These are phyloP conservation scores for Zosterops hypoxanthus DNA, from an alignment of 2,113 vertebrate genomes.

Conservation along the genomic window DNA sequence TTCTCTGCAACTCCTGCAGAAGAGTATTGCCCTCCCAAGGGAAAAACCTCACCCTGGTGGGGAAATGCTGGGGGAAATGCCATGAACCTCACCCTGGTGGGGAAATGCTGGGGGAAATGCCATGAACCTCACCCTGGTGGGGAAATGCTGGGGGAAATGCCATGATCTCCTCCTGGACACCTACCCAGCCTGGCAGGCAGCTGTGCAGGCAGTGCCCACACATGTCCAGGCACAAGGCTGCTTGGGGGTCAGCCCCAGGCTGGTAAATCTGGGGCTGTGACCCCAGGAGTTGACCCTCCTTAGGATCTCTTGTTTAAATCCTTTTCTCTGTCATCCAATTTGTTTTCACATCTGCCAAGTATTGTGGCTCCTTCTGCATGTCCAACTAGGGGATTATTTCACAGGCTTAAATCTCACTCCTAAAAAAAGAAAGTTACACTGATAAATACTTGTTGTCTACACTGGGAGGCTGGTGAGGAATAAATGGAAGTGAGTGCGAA, in stretches of 20 bases:
- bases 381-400: constrained; percentile 21
- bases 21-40: not conserved
- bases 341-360: constrained; percentile 9
- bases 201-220: not conserved
- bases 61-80: not conserved
- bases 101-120: not conserved
- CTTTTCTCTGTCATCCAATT: not conserved
- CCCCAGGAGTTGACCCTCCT: not conserved
- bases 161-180: not conserved
- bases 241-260: not conserved
- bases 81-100: accelerated
- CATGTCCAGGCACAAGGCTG: accelerated
- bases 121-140: accelerated
- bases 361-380: not conserved
- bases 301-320: not conserved
- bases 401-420: constrained; percentile 9
- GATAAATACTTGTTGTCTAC: constrained; percentile 24
- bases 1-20: not conserved
- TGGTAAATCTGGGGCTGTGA: not conserved
- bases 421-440: not conserved
- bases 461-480: not conserved
- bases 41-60: not conserved
- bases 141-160: not conserved
- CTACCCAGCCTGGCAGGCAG: not conserved
- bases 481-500: constrained; percentile 30